Conservation (phyloP, 2,888 invertebrate species). For the Vannuccia rotundouncinata region DNA sequence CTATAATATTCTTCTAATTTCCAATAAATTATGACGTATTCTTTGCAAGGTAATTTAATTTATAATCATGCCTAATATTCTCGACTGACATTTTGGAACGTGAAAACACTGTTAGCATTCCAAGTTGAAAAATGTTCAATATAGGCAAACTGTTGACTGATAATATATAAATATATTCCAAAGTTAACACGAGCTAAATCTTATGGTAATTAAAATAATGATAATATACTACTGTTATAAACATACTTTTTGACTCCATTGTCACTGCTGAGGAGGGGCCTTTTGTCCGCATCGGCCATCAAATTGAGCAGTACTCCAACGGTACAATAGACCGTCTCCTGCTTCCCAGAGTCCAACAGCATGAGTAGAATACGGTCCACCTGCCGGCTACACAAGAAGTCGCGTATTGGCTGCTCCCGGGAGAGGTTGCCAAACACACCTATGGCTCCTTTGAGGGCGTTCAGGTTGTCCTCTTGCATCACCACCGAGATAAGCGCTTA, state of each 20-base stretch:
- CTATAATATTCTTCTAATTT: no score
- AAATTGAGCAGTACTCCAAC: constrained; percentile 77
- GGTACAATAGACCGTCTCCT: constrained; percentile 68
- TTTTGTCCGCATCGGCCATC: constrained; percentile 58
- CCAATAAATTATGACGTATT: no score
- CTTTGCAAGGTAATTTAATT: no score
- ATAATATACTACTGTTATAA: no score
- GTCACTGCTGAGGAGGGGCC: constrained; percentile 50
- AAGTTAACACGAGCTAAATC: no score
- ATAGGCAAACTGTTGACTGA: no score
- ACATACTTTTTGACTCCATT: constrained; percentile 56
- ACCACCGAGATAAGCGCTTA: constrained; percentile 45
- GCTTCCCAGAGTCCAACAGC: constrained; percentile 61
- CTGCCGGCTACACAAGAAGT: constrained; percentile 64
- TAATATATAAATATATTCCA: no score
- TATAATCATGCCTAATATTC: no score
- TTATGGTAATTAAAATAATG: no score
- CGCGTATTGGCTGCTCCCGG: constrained; percentile 64
- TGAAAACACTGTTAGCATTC: no score
- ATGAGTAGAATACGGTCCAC: constrained; percentile 48
- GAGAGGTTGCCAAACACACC: constrained; percentile 77
- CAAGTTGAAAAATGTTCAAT: no score
- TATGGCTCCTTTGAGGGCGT: constrained; percentile 66
- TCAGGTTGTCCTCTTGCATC: constrained; percentile 55
- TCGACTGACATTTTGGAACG: no score